Percentiles rank a stretch among this genome's conserved stretches.
Evolutionary conservation across 53 echinoderm and acorn worm genomes (phyloP).

Genomic region (Echinometra lucunter): DNA sequence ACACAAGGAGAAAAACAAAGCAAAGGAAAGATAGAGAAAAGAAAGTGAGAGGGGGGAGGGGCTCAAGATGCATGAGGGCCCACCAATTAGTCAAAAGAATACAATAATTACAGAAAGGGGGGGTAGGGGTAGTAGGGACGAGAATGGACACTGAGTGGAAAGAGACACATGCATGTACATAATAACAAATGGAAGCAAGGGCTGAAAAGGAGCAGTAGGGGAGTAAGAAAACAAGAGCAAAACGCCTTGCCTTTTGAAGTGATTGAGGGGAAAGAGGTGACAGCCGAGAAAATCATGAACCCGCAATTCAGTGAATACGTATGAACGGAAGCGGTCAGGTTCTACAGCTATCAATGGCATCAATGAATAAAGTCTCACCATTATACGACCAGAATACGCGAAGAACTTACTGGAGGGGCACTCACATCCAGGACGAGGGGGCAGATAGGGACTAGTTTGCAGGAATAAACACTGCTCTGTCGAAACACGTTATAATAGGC

Average conservation of each 20-base stretch:
- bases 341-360: constrained; percentile 1
- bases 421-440: background rate
- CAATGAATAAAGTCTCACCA: background rate
- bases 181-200: background rate
- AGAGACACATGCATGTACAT: background rate
- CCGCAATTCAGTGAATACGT: background rate
- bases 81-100: too few species aligned
- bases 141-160: too few species aligned
- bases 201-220: background rate
- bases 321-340: constrained; percentile 27
- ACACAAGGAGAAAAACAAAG: background rate
- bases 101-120: too few species aligned
- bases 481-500: too few species aligned
- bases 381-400: background rate
- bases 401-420: background rate
- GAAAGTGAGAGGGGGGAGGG: background rate
- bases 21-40: background rate
- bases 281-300: constrained; percentile 33
- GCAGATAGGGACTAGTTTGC: background rate
- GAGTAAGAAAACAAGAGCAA: background rate
- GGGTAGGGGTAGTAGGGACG: too few species aligned
- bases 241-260: background rate
- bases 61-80: too few species aligned
- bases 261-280: background rate
- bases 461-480: too few species aligned